These are phyloP conservation scores for Rhimphoctona megacephalus DNA, from an alignment of 2,888 invertebrate genomes.

Conservation along the genomic window DNA sequence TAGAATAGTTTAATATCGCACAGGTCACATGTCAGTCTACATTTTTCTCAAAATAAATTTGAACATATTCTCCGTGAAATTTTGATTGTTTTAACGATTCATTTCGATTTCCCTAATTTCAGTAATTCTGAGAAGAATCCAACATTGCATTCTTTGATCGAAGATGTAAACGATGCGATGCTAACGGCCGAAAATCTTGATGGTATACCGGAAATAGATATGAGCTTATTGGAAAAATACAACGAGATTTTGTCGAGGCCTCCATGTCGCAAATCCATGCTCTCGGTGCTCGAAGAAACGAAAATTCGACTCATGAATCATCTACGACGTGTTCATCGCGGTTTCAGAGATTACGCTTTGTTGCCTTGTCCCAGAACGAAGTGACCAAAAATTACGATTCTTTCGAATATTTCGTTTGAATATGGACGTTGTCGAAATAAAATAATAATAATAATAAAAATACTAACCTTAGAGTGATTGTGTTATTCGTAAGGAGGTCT, in stretches of 20 bases:
- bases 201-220: constrained; percentile 75
- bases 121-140: constrained; percentile 68
- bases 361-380: constrained; percentile 76
- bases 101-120: constrained; percentile 46
- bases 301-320: constrained; percentile 72
- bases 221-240: constrained; percentile 71
- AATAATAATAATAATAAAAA: background rate
- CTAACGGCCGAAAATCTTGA: constrained; percentile 73
- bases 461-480: background rate
- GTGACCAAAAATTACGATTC: constrained; percentile 52
- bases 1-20: background rate
- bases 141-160: constrained; percentile 69
- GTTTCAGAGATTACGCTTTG: constrained; percentile 74
- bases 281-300: constrained; percentile 74
- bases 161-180: constrained; percentile 69
- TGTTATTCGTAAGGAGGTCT: constrained; percentile 8
- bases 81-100: background rate
- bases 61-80: background rate
- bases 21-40: background rate
- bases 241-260: constrained; percentile 69
- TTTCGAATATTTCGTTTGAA: background rate
- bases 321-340: constrained; percentile 73
- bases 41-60: background rate
- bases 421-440: background rate
- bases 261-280: constrained; percentile 69